Evolutionary conservation across 2,797 vertebrate genomes (phyloP).

Genomic region (Acanthurus leucopareius): DNA sequence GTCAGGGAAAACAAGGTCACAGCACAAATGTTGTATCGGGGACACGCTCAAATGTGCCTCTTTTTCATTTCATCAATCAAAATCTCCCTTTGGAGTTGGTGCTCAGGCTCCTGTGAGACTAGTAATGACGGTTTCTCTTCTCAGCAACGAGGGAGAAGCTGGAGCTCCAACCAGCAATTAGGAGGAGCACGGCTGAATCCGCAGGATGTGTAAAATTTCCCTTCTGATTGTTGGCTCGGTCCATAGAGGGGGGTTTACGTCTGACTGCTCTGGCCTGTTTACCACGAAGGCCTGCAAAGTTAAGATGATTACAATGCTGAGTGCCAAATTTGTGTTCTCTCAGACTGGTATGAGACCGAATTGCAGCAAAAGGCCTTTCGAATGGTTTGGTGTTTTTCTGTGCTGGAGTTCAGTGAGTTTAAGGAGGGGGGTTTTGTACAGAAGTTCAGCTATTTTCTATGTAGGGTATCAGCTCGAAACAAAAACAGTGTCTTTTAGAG

Average conservation of each 20-base stretch:
- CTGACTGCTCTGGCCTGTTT: conserved; percentile 66
- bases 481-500: conserved; percentile 29
- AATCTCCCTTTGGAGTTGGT: conserved; percentile 78
- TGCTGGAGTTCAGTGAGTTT: conserved; percentile 46
- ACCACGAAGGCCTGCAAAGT: conserved; percentile 68
- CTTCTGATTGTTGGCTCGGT: conserved; percentile 74
- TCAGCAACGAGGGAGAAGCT: conserved; percentile 67
- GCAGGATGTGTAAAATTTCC: conserved; percentile 82
- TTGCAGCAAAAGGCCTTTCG: conserved; percentile 35
- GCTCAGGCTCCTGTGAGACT: conserved; percentile 73
- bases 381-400: conserved; percentile 42
- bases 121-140: conserved; percentile 80
- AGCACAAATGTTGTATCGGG: conserved; percentile 82
- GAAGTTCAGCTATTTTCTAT: conserved; percentile 26
- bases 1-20: conserved; percentile 85
- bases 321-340: conserved; percentile 70
- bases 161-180: conserved; percentile 84
- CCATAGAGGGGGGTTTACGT: conserved; percentile 53
- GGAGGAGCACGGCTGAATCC: conserved; percentile 79
- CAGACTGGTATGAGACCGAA: conserved; percentile 56
- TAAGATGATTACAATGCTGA: conserved; percentile 76
- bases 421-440: conserved; percentile 15
- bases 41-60: conserved; percentile 80
- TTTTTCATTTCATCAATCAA: conserved; percentile 84
- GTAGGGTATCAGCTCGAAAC: conserved; percentile 7